phyloP scores from a whole-genome alignment of 2,797 vertebrate species.

The Gymnopithys bicolor region DNA sequence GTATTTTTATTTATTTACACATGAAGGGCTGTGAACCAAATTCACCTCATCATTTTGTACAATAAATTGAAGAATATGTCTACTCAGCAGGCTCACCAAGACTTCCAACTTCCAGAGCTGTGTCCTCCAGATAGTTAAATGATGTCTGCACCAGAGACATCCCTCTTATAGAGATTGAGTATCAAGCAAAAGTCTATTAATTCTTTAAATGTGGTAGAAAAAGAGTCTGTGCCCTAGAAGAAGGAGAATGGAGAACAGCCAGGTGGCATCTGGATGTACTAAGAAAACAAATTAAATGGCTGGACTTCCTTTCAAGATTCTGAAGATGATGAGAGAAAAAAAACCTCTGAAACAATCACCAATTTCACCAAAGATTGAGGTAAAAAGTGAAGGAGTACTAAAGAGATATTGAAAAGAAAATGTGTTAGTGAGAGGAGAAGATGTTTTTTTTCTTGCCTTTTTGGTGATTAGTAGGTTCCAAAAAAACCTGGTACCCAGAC shows the following conservation, averaged over 20 bases:
- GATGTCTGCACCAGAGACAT: neutral
- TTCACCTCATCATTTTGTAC: neutral
- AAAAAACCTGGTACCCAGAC: neutral
- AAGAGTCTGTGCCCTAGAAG: neutral
- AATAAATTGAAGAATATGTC: neutral
- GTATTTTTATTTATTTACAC: slow-evolving; percentile 38
- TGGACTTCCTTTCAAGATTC: neutral
- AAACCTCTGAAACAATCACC: accelerated
- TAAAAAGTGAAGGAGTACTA: neutral
- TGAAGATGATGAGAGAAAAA: neutral
- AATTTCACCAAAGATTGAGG: neutral
- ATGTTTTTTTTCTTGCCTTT: accelerated
- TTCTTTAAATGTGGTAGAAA: neutral
- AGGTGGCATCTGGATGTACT: neutral
- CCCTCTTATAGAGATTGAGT: neutral
- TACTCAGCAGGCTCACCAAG: neutral
- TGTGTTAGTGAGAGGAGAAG: accelerated
- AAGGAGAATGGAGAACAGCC: accelerated
- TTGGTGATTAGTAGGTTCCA: neutral
- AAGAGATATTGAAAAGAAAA: neutral
- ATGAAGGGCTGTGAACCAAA: neutral
- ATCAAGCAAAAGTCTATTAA: neutral
- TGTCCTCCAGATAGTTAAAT: neutral
- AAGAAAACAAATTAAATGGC: neutral
- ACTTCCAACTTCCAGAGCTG: accelerated